phyloP scores from a whole-genome alignment of 2,113 vertebrate genomes.

The Paradoxurus hermaphroditus region DNA sequence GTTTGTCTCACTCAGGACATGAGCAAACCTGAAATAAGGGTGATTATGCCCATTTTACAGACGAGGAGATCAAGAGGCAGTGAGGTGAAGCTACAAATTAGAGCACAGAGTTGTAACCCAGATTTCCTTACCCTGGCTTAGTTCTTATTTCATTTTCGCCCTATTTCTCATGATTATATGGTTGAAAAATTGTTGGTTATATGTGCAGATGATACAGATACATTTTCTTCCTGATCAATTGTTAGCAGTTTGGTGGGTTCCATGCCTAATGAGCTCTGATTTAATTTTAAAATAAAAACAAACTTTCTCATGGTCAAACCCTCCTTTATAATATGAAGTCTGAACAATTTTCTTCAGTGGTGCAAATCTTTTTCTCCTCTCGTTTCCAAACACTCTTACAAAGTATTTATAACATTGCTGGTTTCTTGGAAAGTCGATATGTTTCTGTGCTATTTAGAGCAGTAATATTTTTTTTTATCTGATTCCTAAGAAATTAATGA shows the following conservation, averaged over 20 bases:
- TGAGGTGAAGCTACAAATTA: neutral
- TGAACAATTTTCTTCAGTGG: neutral
- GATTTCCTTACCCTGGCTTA: neutral
- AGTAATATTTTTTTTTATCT: neutral
- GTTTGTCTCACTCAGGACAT: neutral
- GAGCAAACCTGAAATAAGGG: neutral
- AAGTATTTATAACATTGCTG: neutral
- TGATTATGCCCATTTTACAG: neutral
- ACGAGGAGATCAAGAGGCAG: neutral
- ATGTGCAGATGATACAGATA: neutral
- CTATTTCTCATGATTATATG: neutral
- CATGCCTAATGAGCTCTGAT: neutral
- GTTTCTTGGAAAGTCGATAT: neutral
- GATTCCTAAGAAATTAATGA: neutral
- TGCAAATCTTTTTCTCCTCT: neutral
- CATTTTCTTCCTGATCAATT: neutral
- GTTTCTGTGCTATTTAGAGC: neutral
- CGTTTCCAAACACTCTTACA: neutral
- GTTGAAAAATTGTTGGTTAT: neutral
- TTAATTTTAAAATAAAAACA: conserved; percentile 26
- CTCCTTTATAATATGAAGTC: neutral
- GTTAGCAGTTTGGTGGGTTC: neutral
- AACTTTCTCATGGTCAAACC: neutral
- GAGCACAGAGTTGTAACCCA: neutral
- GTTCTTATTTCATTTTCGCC: neutral